Evolutionary conservation across 2,888 invertebrate species (phyloP).

Genomic region (Galeruca laticollis): DNA sequence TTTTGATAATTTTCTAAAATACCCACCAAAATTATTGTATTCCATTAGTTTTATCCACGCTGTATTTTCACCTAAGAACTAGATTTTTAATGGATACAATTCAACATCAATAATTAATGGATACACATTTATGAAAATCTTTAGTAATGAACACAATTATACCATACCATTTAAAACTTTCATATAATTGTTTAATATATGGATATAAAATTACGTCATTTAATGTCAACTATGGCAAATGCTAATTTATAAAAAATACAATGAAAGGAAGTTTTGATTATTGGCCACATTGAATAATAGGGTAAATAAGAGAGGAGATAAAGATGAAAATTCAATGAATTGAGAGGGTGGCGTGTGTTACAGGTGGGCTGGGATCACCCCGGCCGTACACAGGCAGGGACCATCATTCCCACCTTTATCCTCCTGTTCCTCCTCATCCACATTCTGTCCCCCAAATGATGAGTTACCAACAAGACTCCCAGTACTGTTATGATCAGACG

Average conservation of each 20-base stretch:
- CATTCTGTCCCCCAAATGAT: conserved; percentile 67
- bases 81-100: too few species aligned
- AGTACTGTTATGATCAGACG: conserved; percentile 74
- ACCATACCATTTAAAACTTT: too few species aligned
- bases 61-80: too few species aligned
- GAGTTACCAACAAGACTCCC: conserved; percentile 68
- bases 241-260: conserved; percentile 2
- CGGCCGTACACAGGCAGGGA: conserved; percentile 69
- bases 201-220: too few species aligned
- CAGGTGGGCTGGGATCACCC: conserved; percentile 73
- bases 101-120: too few species aligned
- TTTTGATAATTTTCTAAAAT: too few species aligned
- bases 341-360: conserved; percentile 67
- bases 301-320: conserved; percentile 39
- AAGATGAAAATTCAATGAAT: conserved; percentile 38
- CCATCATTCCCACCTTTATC: conserved; percentile 68
- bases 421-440: conserved; percentile 72
- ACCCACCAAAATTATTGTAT: too few species aligned
- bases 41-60: too few species aligned
- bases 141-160: too few species aligned
- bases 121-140: background rate
- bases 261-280: conserved; percentile 32
- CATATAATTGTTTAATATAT: too few species aligned
- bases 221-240: too few species aligned
- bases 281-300: conserved; percentile 38